Evolutionary conservation across 30 jellyfish, hydroid and myxozoan genomes (phyloP).

Genomic region (Hydractinia symbiolongicarpus): DNA sequence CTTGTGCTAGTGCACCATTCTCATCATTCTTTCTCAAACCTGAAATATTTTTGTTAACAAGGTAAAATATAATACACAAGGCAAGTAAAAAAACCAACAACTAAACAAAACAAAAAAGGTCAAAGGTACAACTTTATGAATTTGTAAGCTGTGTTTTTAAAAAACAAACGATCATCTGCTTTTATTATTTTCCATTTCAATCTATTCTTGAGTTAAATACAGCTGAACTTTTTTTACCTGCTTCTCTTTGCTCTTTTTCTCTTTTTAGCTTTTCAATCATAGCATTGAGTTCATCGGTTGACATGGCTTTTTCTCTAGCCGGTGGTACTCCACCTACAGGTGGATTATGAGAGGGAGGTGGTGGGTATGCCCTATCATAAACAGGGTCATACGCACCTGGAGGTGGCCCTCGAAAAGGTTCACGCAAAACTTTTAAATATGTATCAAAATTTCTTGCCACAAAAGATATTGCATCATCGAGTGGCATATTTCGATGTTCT

Average conservation of each 20-base stretch:
- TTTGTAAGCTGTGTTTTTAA: too few species aligned
- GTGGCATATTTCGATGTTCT: constrained; percentile 99
- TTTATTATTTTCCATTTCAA: too few species aligned
- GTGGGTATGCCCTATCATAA: constrained; percentile 13
- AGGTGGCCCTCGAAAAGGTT: constrained; percentile 44
- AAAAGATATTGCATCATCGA: constrained; percentile 90
- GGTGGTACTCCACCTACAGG: constrained; percentile 1
- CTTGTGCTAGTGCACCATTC: too few species aligned
- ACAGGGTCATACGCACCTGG: constrained; percentile 19
- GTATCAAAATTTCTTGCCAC: constrained; percentile 93
- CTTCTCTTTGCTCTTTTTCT: constrained; percentile 36
- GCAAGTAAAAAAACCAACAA: too few species aligned
- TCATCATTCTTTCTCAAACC: too few species aligned
- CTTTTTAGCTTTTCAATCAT: constrained; percentile 36
- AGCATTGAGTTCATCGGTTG: constrained; percentile 23
- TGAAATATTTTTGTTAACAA: too few species aligned
- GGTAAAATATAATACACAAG: too few species aligned
- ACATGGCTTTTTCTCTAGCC: constrained; percentile 2
- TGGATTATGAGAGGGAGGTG: constrained; percentile 21
- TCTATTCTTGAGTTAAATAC: too few species aligned
- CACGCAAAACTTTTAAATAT: constrained; percentile 60
- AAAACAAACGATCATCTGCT: too few species aligned
- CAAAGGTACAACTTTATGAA: too few species aligned
- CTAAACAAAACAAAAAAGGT: too few species aligned
- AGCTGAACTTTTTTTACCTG: neutral